Evolutionary conservation across 1,140 invertebrate species (phyloP).

Genomic region (Camponotus vicinus): DNA sequence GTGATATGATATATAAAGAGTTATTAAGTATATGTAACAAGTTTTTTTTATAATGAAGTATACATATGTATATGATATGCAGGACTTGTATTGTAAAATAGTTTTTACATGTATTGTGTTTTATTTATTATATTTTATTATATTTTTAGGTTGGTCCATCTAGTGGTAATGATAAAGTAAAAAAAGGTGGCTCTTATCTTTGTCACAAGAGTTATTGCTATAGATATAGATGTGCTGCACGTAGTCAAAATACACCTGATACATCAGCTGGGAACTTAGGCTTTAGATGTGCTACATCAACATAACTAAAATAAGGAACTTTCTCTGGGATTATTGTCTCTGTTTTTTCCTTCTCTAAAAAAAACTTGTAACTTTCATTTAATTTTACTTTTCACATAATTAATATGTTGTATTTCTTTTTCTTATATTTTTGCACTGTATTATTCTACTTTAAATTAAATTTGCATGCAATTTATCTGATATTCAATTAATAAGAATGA

Average conservation of each 20-base stretch:
- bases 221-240: conserved; percentile 96
- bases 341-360: too few species aligned
- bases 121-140: conserved; percentile 48
- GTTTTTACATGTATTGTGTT: background rate
- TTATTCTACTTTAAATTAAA: too few species aligned
- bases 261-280: conserved; percentile 97
- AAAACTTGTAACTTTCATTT: too few species aligned
- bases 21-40: too few species aligned
- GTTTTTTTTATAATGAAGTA: background rate
- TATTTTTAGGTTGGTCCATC: conserved; percentile 88
- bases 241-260: conserved; percentile 97
- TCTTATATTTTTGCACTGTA: too few species aligned
- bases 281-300: conserved; percentile 92
- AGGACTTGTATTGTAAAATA: background rate
- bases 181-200: conserved; percentile 98
- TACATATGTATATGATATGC: background rate
- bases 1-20: too few species aligned
- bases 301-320: conserved; percentile 44
- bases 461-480: too few species aligned
- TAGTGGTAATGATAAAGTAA: conserved; percentile 93
- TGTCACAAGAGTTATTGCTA: conserved; percentile 97
- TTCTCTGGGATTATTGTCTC: too few species aligned
- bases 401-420: too few species aligned
- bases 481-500: too few species aligned
- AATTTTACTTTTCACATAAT: too few species aligned